Evolutionary conservation across 1,140 invertebrate genomes (phyloP).

Genomic region (Phortica variegata): DNA sequence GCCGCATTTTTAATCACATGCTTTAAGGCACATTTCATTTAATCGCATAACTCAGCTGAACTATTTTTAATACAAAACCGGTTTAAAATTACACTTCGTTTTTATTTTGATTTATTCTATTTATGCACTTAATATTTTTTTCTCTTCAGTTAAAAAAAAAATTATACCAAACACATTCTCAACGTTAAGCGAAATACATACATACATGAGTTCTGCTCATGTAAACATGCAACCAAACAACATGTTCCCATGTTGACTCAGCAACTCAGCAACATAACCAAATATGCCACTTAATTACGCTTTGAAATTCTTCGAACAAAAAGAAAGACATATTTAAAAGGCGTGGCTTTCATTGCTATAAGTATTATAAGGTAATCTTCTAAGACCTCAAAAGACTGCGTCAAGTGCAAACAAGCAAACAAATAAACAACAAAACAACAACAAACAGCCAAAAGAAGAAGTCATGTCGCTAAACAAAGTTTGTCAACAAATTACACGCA

Average conservation of each 20-base stretch:
- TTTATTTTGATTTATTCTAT: constrained; percentile 11
- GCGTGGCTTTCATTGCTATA: background rate
- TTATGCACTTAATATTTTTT: too few species aligned
- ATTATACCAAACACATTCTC: background rate
- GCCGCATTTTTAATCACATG: constrained; percentile 32
- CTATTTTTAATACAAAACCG: constrained; percentile 46
- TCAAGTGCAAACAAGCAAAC: constrained; percentile 40
- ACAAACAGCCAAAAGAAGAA: too few species aligned
- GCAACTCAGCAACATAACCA: constrained; percentile 10
- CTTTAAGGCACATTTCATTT: constrained; percentile 54
- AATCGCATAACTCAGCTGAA: constrained; percentile 35
- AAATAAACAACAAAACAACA: too few species aligned
- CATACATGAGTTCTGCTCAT: background rate
- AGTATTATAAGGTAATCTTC: background rate
- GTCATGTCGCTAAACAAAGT: too few species aligned
- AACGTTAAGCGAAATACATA: background rate
- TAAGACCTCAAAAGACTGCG: constrained; percentile 12
- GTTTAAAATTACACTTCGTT: constrained; percentile 37
- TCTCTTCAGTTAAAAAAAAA: constrained; percentile 22
- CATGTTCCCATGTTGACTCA: background rate
- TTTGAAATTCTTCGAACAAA: constrained; percentile 24
- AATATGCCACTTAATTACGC: constrained; percentile 51
- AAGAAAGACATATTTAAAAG: background rate
- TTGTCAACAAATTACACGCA: constrained; percentile 3
- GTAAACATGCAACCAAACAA: constrained; percentile 11